Evolutionary conservation across 2,888 invertebrate species (phyloP).

Genomic region (Campoplex capitator): DNA sequence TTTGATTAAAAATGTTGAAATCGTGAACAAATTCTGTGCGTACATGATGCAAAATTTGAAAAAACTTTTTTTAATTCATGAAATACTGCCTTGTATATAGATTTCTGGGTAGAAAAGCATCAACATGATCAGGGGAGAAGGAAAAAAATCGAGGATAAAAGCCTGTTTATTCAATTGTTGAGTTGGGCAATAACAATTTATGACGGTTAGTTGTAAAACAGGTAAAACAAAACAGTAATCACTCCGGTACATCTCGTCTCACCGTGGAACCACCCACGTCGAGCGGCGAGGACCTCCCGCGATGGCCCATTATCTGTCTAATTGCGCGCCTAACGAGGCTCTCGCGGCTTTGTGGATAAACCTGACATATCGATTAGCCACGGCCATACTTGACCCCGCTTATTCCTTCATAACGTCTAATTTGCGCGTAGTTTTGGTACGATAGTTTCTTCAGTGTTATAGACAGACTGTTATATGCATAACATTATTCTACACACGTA

Average conservation of each 20-base stretch:
- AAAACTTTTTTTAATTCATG: background rate
- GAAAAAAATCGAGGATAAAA: background rate
- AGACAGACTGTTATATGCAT: background rate
- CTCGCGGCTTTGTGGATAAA: conserved; percentile 61
- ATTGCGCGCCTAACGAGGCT: conserved; percentile 67
- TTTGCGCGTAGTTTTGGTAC: conserved; percentile 53
- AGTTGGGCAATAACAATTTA: conserved; percentile 3
- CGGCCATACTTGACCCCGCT: conserved; percentile 45
- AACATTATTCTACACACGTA: background rate
- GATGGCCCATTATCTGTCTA: conserved; percentile 67
- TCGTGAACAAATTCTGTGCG: background rate
- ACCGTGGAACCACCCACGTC: conserved; percentile 50
- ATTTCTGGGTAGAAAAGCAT: background rate
- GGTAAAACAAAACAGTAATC: conserved; percentile 44
- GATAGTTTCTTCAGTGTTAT: conserved; percentile 6
- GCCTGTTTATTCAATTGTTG: conserved; percentile 1
- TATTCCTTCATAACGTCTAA: background rate
- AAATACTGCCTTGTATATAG: background rate
- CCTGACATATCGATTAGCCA: conserved; percentile 63
- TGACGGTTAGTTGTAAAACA: background rate
- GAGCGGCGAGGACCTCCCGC: conserved; percentile 62
- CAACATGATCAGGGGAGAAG: background rate
- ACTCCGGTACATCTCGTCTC: conserved; percentile 19
- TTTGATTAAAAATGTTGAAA: background rate
- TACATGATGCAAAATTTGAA: background rate